phyloP scores from a whole-genome alignment of 2,797 vertebrate genomes.

The Spinibarbus caldwelli region DNA sequence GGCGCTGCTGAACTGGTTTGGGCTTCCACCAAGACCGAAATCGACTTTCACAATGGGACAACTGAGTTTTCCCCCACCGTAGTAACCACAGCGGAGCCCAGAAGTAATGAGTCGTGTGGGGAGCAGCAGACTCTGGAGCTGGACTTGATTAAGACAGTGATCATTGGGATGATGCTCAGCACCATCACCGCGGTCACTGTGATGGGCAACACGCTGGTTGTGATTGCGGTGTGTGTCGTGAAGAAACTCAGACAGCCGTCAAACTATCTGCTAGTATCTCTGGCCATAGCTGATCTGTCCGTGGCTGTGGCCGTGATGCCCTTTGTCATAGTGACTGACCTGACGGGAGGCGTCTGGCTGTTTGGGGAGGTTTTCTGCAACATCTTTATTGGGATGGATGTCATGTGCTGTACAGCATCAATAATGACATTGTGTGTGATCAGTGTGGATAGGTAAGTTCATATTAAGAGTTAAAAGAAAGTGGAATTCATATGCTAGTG shows the following conservation, averaged over 20 bases:
- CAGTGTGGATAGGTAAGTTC: conserved; percentile 83
- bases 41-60: conserved; percentile 28
- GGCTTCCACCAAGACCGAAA: conserved; percentile 28
- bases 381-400: conserved; percentile 85
- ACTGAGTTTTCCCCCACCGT: conserved; percentile 1
- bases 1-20: conserved; percentile 34
- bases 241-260: conserved; percentile 83
- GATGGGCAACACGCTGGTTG: conserved; percentile 83
- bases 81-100: conserved; percentile 19
- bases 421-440: conserved; percentile 86
- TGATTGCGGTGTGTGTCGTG: conserved; percentile 82
- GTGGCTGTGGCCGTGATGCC: conserved; percentile 84
- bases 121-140: conserved; percentile 47
- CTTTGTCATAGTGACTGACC: conserved; percentile 83
- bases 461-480: background rate
- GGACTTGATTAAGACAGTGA: conserved; percentile 43
- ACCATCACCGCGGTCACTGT: conserved; percentile 74
- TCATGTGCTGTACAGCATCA: conserved; percentile 85
- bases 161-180: conserved; percentile 56
- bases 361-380: conserved; percentile 85
- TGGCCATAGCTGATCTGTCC: conserved; percentile 81
- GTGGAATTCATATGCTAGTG: background rate
- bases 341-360: conserved; percentile 83
- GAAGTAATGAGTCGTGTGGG: conserved; percentile 40
- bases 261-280: conserved; percentile 82